Evolutionary conservation across 2,888 invertebrate genomes (phyloP), one percentile per base, ranked within the genome.

Genomic region (Lordiphosa andalusiaca): DNA sequence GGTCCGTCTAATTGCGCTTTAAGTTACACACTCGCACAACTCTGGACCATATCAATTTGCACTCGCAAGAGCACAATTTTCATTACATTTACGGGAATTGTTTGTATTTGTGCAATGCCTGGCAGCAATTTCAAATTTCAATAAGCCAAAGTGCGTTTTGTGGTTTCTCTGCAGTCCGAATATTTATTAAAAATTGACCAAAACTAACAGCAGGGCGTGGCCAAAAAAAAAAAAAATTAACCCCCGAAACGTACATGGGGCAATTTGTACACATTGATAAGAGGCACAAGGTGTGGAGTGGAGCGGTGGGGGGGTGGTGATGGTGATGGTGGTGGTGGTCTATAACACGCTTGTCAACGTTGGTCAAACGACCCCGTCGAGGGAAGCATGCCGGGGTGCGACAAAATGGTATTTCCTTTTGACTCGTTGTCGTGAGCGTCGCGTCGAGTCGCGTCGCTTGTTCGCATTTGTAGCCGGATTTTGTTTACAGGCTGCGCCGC

Each of bases 381-480:
- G 67, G 57, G 50, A 30, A 16, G 38, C 0, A 30, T 6, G 36
- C 9, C n/a, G 4, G 39, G 21, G 23, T 57, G 76, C 62, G 58
- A 81, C 81, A 74, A 77, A 77, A 72, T 74, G 63, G 75, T 73
- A 82, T 82, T 78, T 78, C 78, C 77, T 78, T 81, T 60, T 65
- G 57, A 46, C 73, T 69, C 71, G 19, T 40, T 25, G 25, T 25
- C 25, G 25, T 25, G 25, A 25, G 25, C 25, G 25, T 25, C 63
- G 60, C 73, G 69, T 72, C 63, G 60, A 71, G 69, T 72, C 6
- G 25, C 6, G 25, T 25, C 63, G 60, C 73, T 72, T 72, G 72
- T 77, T 59, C 72, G 73, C 70, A 82, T 77, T 77, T 81, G 81
- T 75, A 75, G 81, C 61, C 81, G 80, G 84, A 83, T 83, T 81